A percentile compares a stretch with the other conserved stretches of the same genome.
phyloP scores from a whole-genome alignment of 2,797 vertebrate genomes.

The Euthynnus affinis region DNA sequence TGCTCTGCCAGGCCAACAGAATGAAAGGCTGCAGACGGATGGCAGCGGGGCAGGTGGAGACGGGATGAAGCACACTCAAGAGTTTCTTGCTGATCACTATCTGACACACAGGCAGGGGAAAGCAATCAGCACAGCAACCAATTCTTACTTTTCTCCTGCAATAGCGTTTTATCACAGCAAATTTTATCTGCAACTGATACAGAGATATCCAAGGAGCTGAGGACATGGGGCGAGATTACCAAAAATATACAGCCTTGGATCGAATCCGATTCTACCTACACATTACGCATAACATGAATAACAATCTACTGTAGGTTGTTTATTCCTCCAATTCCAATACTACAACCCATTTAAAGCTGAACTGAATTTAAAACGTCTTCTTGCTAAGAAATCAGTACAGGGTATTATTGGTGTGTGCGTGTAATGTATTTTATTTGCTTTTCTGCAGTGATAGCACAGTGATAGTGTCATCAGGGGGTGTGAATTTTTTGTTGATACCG shows the following conservation, averaged over 20 bases:
- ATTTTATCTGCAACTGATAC: constrained; percentile 75
- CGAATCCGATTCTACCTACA: constrained; percentile 53
- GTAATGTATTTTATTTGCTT: too few species aligned
- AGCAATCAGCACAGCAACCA: constrained; percentile 71
- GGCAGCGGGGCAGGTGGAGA: constrained; percentile 58
- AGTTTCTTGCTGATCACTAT: constrained; percentile 70
- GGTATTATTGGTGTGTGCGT: too few species aligned
- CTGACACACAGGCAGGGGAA: constrained; percentile 64
- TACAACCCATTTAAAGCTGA: constrained; percentile 24
- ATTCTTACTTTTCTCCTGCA: constrained; percentile 65
- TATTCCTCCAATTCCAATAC: constrained; percentile 28
- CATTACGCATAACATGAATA: constrained; percentile 48
- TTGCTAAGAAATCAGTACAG: background rate
- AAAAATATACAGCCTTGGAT: constrained; percentile 56
- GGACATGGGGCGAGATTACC: constrained; percentile 56
- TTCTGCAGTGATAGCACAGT: too few species aligned
- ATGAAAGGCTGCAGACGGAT: constrained; percentile 61
- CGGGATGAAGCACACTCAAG: constrained; percentile 59
- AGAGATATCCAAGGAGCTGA: constrained; percentile 55
- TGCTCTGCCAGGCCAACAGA: constrained; percentile 46
- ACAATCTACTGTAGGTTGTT: constrained; percentile 38
- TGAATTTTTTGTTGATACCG: too few species aligned
- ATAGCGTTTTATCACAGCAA: constrained; percentile 74
- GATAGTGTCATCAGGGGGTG: too few species aligned
- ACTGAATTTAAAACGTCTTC: background rate